These are phyloP conservation scores for Falco cherrug DNA, from an alignment of 2,797 vertebrate genomes.

Conservation along the genomic window DNA sequence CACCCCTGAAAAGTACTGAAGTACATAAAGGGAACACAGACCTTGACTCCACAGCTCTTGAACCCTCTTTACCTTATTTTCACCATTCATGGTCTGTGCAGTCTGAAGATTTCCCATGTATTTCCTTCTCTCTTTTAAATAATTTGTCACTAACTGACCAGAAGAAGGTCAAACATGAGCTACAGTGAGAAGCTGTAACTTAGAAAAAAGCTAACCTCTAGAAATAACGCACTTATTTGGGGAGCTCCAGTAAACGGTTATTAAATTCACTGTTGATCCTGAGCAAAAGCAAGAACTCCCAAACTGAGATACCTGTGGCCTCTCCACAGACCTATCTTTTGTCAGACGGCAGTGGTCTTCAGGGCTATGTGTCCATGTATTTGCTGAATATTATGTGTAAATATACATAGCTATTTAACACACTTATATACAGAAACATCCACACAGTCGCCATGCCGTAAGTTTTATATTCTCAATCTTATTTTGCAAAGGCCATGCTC, in stretches of 20 bases:
- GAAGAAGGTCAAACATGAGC: not conserved
- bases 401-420: not conserved
- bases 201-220: not conserved
- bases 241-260: not conserved
- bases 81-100: not conserved
- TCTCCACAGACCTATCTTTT: not conserved
- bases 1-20: not conserved
- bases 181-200: not conserved
- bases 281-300: not conserved
- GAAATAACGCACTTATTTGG: not conserved
- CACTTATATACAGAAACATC: accelerated
- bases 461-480: not conserved
- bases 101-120: not conserved
- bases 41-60: not conserved
- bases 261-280: not conserved
- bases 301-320: not conserved
- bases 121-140: not conserved
- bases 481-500: not conserved
- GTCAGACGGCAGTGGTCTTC: not conserved
- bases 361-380: not conserved
- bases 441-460: accelerated
- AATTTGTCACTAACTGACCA: not conserved
- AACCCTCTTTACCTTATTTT: not conserved
- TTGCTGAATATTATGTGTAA: not conserved
- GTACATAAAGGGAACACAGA: not conserved